phyloP scores from a whole-genome alignment of 2,888 invertebrate genomes.

The Leptopterna dolabrata region DNA sequence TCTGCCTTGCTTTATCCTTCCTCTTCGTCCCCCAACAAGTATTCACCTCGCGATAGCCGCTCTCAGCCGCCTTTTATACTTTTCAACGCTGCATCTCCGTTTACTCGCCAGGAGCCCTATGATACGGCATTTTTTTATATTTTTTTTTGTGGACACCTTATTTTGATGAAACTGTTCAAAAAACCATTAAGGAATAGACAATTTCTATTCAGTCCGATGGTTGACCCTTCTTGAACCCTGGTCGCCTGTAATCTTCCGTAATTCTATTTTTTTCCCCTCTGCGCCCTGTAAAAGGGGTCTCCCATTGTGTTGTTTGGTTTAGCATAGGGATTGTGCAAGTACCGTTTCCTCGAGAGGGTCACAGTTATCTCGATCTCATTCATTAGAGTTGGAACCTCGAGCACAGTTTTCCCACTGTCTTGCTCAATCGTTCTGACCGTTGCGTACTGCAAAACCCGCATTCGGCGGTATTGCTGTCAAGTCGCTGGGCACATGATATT shows the following conservation, averaged over 20 bases:
- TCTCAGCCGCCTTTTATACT: background rate
- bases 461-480: too few relatives aligned
- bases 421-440: background rate
- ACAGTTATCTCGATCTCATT: constrained; percentile 28
- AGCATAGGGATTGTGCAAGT: constrained; percentile 16
- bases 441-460: background rate
- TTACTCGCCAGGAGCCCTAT: background rate
- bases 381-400: constrained; percentile 5
- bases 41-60: background rate
- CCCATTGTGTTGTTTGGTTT: constrained; percentile 15
- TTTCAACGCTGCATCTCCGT: background rate
- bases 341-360: constrained; percentile 8
- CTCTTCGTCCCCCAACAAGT: background rate
- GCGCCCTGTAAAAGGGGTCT: background rate
- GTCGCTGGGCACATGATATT: too few relatives aligned
- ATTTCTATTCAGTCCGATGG: background rate
- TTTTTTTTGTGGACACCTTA: background rate
- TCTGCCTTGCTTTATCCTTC: background rate
- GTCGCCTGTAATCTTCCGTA: background rate
- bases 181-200: background rate
- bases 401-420: background rate
- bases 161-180: background rate
- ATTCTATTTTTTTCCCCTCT: background rate
- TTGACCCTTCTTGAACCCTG: background rate
- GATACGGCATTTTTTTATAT: background rate